Conservation (phyloP, 2,797 vertebrate species). For the Adelosebastes latens region DNA sequence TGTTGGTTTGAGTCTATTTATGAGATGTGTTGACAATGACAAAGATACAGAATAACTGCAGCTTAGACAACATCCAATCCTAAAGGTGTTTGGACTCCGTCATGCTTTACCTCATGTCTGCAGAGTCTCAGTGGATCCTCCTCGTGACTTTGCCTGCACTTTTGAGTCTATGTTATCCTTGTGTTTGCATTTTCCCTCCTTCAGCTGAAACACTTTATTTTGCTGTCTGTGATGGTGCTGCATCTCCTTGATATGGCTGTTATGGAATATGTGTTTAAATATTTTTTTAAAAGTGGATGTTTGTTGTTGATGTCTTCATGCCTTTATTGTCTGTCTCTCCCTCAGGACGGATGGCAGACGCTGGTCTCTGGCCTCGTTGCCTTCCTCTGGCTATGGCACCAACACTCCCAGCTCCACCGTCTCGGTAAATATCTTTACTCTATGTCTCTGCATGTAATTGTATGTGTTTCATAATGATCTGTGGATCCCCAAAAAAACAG, state of each 20-base stretch:
- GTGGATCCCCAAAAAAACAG: neutral
- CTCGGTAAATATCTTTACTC: conserved; percentile 86
- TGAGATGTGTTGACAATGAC: neutral
- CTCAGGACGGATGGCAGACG: conserved; percentile 93
- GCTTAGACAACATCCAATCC: neutral
- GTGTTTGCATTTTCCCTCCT: conserved; percentile 10
- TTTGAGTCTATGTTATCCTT: neutral
- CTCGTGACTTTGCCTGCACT: neutral
- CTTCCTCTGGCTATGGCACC: conserved; percentile 97
- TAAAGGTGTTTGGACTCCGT: neutral
- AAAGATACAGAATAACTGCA: neutral
- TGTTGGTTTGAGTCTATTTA: neutral
- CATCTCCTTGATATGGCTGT: neutral
- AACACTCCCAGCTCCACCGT: conserved; percentile 98
- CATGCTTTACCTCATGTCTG: neutral
- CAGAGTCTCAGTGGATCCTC: neutral
- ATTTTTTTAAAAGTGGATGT: neutral
- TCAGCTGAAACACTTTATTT: neutral
- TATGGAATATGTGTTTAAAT: neutral
- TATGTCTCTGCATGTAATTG: neutral
- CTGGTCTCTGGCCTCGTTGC: conserved; percentile 96
- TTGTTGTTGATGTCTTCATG: neutral
- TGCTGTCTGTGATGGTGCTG: neutral
- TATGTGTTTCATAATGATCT: neutral
- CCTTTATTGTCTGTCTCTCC: neutral